Evolutionary conservation across 1,140 invertebrate species (phyloP).

Genomic region (Tetramorium simillimum): DNA sequence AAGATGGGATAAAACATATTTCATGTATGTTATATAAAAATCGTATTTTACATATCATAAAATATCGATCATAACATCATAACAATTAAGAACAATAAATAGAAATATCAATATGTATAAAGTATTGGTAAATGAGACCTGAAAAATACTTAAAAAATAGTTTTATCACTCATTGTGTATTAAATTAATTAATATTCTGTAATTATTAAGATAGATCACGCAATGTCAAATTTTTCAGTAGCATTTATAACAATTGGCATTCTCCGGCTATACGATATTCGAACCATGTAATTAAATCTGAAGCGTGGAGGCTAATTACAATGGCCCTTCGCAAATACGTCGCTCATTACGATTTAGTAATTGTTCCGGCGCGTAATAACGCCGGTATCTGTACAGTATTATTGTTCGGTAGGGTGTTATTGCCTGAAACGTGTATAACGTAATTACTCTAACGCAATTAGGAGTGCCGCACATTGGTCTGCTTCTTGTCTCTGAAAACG

Average conservation of each 20-base stretch:
- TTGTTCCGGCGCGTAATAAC: slow-evolving; percentile 54
- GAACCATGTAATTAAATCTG: slow-evolving; percentile 48
- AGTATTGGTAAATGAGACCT: not conserved
- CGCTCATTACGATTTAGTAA: slow-evolving; percentile 60
- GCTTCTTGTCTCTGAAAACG: slow-evolving; percentile 73
- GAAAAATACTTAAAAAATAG: not conserved
- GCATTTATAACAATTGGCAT: slow-evolving; percentile 15
- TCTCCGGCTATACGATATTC: slow-evolving; percentile 23
- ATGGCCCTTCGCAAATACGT: slow-evolving; percentile 53
- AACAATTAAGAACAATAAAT: not conserved
- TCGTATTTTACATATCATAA: not conserved
- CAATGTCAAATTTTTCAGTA: slow-evolving; percentile 36
- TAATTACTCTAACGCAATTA: slow-evolving; percentile 77
- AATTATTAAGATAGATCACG: not conserved
- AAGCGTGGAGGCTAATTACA: slow-evolving; percentile 49
- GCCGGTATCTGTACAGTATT: slow-evolving; percentile 58
- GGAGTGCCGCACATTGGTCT: slow-evolving; percentile 61
- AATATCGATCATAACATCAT: not conserved
- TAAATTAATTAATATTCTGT: slow-evolving; percentile 25
- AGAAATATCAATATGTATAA: not conserved
- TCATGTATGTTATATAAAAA: not conserved
- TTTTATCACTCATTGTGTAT: not conserved
- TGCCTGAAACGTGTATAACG: slow-evolving; percentile 63
- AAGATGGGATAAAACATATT: not conserved
- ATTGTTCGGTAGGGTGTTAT: slow-evolving; percentile 64